A percentile compares a stretch with the other conserved stretches of the same genome.
Conservation (phyloP, 2,113 vertebrate species). For the Colius striatus region DNA sequence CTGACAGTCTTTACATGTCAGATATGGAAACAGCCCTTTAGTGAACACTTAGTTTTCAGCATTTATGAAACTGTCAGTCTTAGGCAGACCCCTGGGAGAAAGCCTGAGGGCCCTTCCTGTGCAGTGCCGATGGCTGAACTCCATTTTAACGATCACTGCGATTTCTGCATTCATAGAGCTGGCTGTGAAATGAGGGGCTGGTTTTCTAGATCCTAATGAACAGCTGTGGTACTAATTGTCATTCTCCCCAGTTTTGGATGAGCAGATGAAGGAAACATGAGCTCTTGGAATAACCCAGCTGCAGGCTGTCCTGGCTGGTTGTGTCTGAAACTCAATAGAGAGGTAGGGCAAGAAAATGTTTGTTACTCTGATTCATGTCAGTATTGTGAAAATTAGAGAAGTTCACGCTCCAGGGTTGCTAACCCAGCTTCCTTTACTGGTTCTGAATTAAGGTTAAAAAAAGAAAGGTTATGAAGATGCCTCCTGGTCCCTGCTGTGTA, state of each 20-base stretch:
- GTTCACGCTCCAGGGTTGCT: background rate
- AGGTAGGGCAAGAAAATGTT: background rate
- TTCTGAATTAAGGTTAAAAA: background rate
- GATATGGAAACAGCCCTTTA: background rate
- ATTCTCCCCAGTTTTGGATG: background rate
- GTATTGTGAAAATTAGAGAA: background rate
- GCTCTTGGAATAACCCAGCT: background rate
- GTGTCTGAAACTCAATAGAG: background rate
- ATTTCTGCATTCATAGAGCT: background rate
- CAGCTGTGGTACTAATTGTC: slow-evolving; percentile 9
- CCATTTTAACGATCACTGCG: slow-evolving; percentile 13
- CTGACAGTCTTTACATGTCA: background rate
- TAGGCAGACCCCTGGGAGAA: background rate
- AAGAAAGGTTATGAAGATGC: background rate
- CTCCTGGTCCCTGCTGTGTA: slow-evolving; percentile 27
- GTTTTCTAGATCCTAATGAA: background rate
- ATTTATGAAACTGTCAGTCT: background rate
- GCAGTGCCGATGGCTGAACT: background rate
- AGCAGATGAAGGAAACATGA: background rate
- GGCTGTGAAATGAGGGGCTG: background rate
- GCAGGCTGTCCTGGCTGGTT: background rate
- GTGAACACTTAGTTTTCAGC: background rate
- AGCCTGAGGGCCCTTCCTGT: slow-evolving; percentile 4
- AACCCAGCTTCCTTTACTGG: background rate
- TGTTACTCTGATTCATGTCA: background rate